A percentile compares a stretch with the other conserved stretches of the same genome.
These are phyloP conservation scores for Nematopogon swammerdamellus DNA, from an alignment of 2,888 invertebrate species.

Conservation along the genomic window DNA sequence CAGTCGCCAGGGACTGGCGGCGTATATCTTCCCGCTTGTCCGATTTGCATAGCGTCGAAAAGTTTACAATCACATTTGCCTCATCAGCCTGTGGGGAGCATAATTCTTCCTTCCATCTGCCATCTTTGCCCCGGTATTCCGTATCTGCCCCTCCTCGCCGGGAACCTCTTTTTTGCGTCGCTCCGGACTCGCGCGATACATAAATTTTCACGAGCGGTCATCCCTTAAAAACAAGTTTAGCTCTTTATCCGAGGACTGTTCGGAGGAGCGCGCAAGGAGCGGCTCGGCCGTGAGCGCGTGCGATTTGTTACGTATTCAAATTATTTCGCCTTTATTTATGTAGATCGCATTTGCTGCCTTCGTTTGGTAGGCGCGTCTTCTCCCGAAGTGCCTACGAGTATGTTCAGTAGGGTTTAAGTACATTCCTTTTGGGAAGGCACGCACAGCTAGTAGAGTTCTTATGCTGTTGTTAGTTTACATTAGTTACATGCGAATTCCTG, in stretches of 20 bases:
- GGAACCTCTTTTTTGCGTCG: slow-evolving; percentile 39
- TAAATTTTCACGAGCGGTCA: slow-evolving; percentile 56
- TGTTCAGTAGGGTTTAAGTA: no score
- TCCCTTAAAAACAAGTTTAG: slow-evolving; percentile 58
- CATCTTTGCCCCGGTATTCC: slow-evolving; percentile 38
- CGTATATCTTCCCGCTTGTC: slow-evolving; percentile 35
- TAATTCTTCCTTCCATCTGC: slow-evolving; percentile 53
- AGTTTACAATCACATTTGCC: slow-evolving; percentile 54
- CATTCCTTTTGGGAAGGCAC: no score
- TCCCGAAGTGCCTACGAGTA: no score
- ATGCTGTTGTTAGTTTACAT: no score
- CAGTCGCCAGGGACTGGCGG: slow-evolving; percentile 19
- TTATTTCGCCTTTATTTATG: slow-evolving; percentile 31
- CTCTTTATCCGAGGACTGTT: slow-evolving; percentile 53
- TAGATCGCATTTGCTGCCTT: background rate
- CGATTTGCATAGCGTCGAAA: slow-evolving; percentile 52
- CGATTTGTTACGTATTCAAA: slow-evolving; percentile 54
- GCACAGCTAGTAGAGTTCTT: no score
- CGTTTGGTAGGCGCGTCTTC: background rate
- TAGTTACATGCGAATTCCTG: no score
- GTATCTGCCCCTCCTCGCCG: slow-evolving; percentile 45
- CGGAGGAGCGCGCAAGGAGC: slow-evolving; percentile 30
- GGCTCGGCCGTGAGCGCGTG: no score
- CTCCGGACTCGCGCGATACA: slow-evolving; percentile 46
- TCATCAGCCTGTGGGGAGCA: slow-evolving; percentile 53